Base-by-base conservation (phyloP, 2,888 invertebrate species). In the Tetheella fluctuosa region DNA sequence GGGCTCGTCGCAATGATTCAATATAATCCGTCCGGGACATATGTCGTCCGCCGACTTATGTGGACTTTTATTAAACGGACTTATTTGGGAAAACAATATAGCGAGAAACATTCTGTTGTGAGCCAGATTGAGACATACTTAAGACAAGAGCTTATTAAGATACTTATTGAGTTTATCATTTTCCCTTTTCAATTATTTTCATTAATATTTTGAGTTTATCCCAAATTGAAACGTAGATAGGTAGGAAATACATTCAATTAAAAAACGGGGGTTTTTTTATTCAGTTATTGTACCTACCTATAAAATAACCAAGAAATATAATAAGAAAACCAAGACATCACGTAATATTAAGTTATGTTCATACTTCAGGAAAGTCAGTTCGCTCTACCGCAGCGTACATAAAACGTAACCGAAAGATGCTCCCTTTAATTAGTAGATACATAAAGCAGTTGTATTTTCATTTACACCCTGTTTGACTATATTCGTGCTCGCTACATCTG, bases 21-120 rank as follows among this genome's bases (percentile, higher is more conserved):
- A 87, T 87, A 89, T 90, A 88, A 89, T 86, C 89, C 84, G 64
- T 64, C 70, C 69, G 73, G 65, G 77, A 86, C 91, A 90, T 89
- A 86, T 90, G 91, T 88, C 80, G 80, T 68, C 67, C 71, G 64
- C 62, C 68, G 79, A 79, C 81, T 84, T 84, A 81, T 81, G 79
- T 64, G 77, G 83, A 82, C 82, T 86, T 88, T 85, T 90, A 90
- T 89, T 87, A 88, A 90, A 86, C 78, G 69, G 69, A 84, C 81
- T 84, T 85, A 85, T 85, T 84, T 77, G 80, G 80, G 60, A 80
- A 79, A 79, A 82, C 83, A 83, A 82, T 81, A 80, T 75, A 67
- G 71, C 64, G 70, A 68, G 63, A 48, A 20, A 8, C 8, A 20
- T 48, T 20, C 62, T 65, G 60, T 65, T 68, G 59, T 59, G 67